These are phyloP conservation scores for Heterohyrax brucei DNA, from an alignment of 2,797 vertebrate genomes.

Conservation along the genomic window DNA sequence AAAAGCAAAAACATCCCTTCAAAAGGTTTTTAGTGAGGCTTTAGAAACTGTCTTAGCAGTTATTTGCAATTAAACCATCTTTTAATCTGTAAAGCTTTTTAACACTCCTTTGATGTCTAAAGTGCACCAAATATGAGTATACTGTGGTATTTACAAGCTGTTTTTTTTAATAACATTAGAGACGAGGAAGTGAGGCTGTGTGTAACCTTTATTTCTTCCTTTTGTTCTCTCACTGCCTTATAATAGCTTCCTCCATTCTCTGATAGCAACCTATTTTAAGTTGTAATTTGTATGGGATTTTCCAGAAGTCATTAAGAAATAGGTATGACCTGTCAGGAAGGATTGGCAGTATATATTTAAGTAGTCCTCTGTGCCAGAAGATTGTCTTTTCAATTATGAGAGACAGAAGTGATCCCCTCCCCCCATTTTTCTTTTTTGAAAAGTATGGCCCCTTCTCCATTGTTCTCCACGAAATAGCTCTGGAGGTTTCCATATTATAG, in stretches of 20 bases:
- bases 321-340: not conserved
- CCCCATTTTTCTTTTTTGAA: slow-evolving; percentile 4
- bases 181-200: slow-evolving; percentile 2
- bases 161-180: not conserved
- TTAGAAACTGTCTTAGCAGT: slow-evolving; percentile 4
- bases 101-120: slow-evolving; percentile 46
- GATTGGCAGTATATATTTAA: not conserved
- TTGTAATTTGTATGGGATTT: slow-evolving; percentile 49
- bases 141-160: not conserved
- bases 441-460: not conserved
- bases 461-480: not conserved
- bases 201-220: not conserved
- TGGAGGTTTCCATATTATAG: not conserved
- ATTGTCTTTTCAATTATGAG: slow-evolving; percentile 23
- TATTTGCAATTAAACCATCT: slow-evolving; percentile 31
- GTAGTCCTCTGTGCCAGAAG: not conserved
- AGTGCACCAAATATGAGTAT: not conserved
- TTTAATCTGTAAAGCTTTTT: slow-evolving; percentile 27
- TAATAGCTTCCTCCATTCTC: not conserved
- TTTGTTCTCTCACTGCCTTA: not conserved
- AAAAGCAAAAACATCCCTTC: not conserved
- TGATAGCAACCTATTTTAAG: not conserved
- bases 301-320: slow-evolving; percentile 9
- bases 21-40: not conserved
- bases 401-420: not conserved